Evolutionary conservation across 2,888 invertebrate species (phyloP), one percentile per base, ranked within the genome.

Genomic region (Limnephilus lunatus): DNA sequence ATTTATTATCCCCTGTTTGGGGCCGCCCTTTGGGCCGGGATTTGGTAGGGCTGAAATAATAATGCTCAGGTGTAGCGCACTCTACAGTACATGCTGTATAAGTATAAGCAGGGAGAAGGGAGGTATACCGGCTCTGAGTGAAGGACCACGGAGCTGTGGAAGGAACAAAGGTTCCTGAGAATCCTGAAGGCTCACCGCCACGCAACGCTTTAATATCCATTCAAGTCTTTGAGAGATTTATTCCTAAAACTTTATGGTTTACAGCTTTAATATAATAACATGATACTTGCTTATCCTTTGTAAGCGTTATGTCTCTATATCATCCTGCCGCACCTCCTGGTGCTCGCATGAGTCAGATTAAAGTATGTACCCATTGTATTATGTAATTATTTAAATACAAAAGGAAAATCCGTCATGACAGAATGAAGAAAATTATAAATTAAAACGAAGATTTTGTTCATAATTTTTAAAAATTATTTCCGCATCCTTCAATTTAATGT

Each of bases 1-100:
- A 85, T 90, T 85, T 85, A 90, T 90, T 31, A 90, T 44, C 85
- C 39, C 80, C 32, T 44, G 85, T 85, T 80, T 7, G n/a, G 68
- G n/a, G 68, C 9, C 68, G 68, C 68, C 25, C 68, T n/a, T 68
- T 68, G 68, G 9, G 68, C 68, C n/a, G 68, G 68, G 68, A 68
- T n/a, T 68, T n/a, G 68, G 68, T 9, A n/a, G 68, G 68, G 7
- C 25, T 68, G 68, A n/a, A 68, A 68, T 68, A 68, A 68, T n/a
- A 68, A 25, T 68, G 3, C n/a, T 86, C 86, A 86, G 48, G 86
- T 86, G 68, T 68, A 4, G 68, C 68, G 68, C 7, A 25, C 68
- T 25, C 19, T 25, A 25, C 68, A 3, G 48, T 48, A 48, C 48
- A 11, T 0, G 48, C 48, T 15, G 48, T 53, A 19, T 53, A 53